Evolutionary conservation across 2,888 invertebrate species (phyloP), one percentile per base, ranked within the genome.

Genomic region (Elegia similella): DNA sequence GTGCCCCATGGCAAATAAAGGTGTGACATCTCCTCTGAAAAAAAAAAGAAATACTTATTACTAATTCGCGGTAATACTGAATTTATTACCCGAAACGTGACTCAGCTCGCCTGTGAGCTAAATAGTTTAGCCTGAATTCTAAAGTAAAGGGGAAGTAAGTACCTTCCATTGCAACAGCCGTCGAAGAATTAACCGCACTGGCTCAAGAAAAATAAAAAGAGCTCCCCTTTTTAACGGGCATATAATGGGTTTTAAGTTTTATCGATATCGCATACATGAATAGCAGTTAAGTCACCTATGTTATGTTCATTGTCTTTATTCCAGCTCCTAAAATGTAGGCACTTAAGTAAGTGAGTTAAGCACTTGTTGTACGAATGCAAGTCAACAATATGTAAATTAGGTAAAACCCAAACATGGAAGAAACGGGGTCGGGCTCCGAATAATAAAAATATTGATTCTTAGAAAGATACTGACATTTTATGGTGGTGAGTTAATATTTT

Each of bases 11-110:
- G 96, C 74, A 95, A 93, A 73, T 94, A 94, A 72, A 96, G 93
- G 66, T 94, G 94, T 67, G 95, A 95, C 88, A 96, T 94, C 92
- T 97, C 96, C 89, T 96, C 97, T 97, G 89, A 53, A 93, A 93
- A 67, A 59, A 68, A 68, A 66, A 62, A 46, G 8, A 15, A 7
- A 2, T 10, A 17, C 12, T 10, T 52, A 55, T 55, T 6, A 12
- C 43, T 15, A 29, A 43, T 44, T 17, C 10, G 38, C n/a, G 38
- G 42, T 42, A 7, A 8, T 32, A 38, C 38, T 38, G n/a, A 38
- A n/a, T 46, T 46, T 23, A 46, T 46, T 23, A 23, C 23, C 10
- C 46, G 46, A 46, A 7, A 46, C 15, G 32, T 34, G 50, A 52
- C n/a, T 52, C 3, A 38, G 38, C 38, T 10, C 38, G 8, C 5